Evolutionary conservation across 2,113 vertebrate species (phyloP), one percentile per base, ranked within the genome.

Genomic region (Paradisaea rubra): DNA sequence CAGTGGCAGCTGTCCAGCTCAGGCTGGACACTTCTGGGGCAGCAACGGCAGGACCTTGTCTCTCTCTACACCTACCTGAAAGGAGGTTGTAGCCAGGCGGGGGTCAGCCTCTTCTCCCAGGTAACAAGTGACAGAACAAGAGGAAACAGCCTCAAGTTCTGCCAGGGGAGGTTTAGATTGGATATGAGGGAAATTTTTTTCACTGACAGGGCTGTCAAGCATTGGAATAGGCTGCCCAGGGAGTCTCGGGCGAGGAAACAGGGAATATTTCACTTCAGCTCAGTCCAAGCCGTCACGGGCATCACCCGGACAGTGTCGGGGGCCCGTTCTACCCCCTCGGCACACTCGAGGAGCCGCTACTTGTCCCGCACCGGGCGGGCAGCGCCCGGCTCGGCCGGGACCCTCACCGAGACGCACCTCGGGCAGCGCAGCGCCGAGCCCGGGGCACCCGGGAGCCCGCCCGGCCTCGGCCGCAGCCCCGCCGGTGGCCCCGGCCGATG

Each of bases 371-470:
- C 0, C 1, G 9, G 37, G 24, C 30, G 6, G 13, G 10, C 71
- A 21, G 52, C 16, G 1, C 37, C 56, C 1, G 35, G 41, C 6
- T 19, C 3, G 3, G 5, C 50, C 7, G 22, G 44, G 70, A 4
- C 5, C 28, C 28, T 27, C 49, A 2, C 16, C 3, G 44, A 4
- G 70, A 3, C 0, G 59, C 4, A 1, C 13, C 50, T 1, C 5
- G 20, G 23, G 18, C 44, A 15, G 54, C 24, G 15, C 35, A 10
- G 66, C 8, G 24, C 8, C 33, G n/a, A 10, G 39, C 11, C 39
- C 39, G 39, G 39, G 10, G 39, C 73, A 25, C 6, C 21, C 28
- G 10, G 53, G 61, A 31, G 13, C 25, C 9, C 7, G 20, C 35
- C 42, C 28, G 16, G 60, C 27, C 41, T 1, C n/a, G n/a, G 41